phyloP scores from a whole-genome alignment of 2,797 vertebrate species.

The Macroramphosus scolopax region DNA sequence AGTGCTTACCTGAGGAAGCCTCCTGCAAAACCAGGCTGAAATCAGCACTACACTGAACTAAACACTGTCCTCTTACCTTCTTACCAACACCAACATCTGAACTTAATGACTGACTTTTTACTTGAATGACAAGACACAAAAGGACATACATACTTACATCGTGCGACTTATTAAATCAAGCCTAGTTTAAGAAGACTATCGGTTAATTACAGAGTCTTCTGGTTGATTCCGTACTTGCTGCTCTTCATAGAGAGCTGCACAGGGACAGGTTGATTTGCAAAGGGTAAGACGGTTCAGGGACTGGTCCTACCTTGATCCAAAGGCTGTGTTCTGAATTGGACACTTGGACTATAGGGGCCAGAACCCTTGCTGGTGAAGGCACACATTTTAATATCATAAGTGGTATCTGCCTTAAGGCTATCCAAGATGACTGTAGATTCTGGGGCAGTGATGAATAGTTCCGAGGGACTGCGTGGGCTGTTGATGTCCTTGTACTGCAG shows the following conservation, averaged over 20 bases:
- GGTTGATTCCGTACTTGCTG: conserved; percentile 46
- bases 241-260: conserved; percentile 67
- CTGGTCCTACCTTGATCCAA: conserved; percentile 99
- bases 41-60: conserved; percentile 59
- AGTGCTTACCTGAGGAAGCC: conserved; percentile 67
- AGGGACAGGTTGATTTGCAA: conserved; percentile 59
- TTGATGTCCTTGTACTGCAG: conserved; percentile 98
- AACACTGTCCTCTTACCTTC: conserved; percentile 77
- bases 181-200: conserved; percentile 41
- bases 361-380: conserved; percentile 99
- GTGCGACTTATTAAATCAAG: conserved; percentile 39
- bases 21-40: conserved; percentile 58
- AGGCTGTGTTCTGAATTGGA: conserved; percentile 99
- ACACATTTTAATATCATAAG: conserved; percentile 99
- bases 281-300: conserved; percentile 73
- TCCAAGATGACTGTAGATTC: conserved; percentile 90
- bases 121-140: conserved; percentile 66
- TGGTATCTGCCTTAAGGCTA: conserved; percentile 97
- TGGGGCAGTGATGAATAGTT: conserved; percentile 91
- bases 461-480: conserved; percentile 90
- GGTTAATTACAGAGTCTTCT: conserved; percentile 39
- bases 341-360: conserved; percentile 99
- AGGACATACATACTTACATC: conserved; percentile 70
- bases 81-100: conserved; percentile 59
- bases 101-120: conserved; percentile 66